Percentiles rank a stretch among this genome's conserved stretches.
Conservation (phyloP, 2,113 vertebrate genomes). For the Nicator chloris region DNA sequence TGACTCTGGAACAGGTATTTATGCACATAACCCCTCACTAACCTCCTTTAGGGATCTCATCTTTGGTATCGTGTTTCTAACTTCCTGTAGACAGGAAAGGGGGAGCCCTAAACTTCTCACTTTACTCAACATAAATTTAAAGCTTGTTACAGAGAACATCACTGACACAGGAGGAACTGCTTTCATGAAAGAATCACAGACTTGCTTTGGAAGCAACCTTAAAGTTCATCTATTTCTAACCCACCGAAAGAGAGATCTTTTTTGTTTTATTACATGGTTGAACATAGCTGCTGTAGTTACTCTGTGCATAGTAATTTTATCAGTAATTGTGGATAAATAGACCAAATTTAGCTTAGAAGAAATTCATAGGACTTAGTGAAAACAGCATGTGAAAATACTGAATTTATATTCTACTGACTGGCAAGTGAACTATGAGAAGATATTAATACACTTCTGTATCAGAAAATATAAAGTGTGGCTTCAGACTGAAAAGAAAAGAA, state of each 20-base stretch:
- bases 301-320: background rate
- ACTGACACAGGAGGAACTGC: background rate
- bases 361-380: background rate
- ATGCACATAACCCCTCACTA: background rate
- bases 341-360: background rate
- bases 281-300: background rate
- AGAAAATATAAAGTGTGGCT: background rate
- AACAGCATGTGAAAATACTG: background rate
- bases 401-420: background rate
- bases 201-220: background rate
- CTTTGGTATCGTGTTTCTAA: background rate
- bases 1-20: background rate
- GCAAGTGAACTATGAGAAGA: background rate
- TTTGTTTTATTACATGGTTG: background rate
- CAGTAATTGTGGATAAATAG: background rate
- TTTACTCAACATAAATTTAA: constrained; percentile 28
- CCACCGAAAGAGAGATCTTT: background rate
- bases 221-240: background rate
- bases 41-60: constrained; percentile 30
- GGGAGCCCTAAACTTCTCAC: background rate
- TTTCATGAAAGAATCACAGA: background rate
- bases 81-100: constrained; percentile 20
- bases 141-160: background rate
- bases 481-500: background rate
- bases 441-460: background rate